phyloP scores from a whole-genome alignment of 2,797 vertebrate genomes.

The Rhinella marina region DNA sequence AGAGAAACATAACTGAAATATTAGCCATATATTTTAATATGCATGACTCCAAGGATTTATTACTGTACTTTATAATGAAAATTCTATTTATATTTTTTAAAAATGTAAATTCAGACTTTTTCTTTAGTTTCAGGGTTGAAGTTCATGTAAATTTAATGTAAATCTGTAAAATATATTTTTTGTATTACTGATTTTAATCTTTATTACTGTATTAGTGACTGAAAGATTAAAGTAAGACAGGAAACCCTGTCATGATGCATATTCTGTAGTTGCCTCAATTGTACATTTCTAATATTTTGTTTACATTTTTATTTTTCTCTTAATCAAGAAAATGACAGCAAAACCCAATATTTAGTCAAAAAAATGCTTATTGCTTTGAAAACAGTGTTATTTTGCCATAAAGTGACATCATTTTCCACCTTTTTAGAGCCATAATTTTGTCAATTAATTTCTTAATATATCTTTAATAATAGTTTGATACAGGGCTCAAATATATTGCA shows the following conservation, averaged over 20 bases:
- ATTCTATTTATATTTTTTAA: slow-evolving; percentile 6
- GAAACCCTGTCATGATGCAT: not conserved
- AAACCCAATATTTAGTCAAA: no score
- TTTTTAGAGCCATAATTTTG: no score
- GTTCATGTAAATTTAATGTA: slow-evolving; percentile 15
- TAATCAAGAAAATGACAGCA: no score
- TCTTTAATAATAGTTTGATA: no score
- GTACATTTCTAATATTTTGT: not conserved
- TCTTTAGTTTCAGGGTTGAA: not conserved
- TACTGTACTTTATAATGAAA: not conserved
- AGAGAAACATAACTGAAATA: not conserved
- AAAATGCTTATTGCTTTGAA: no score
- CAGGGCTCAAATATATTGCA: no score
- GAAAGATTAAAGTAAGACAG: not conserved
- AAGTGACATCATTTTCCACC: no score
- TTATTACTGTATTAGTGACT: not conserved
- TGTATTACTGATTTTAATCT: not conserved
- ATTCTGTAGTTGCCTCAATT: not conserved
- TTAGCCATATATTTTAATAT: not conserved
- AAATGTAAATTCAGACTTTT: not conserved
- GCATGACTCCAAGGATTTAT: not conserved
- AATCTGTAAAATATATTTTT: not conserved
- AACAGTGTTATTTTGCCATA: no score
- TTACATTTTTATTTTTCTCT: no score
- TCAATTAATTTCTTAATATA: no score